phyloP scores from a whole-genome alignment of 2,113 vertebrate genomes.

The Larimichthys polyactis region DNA sequence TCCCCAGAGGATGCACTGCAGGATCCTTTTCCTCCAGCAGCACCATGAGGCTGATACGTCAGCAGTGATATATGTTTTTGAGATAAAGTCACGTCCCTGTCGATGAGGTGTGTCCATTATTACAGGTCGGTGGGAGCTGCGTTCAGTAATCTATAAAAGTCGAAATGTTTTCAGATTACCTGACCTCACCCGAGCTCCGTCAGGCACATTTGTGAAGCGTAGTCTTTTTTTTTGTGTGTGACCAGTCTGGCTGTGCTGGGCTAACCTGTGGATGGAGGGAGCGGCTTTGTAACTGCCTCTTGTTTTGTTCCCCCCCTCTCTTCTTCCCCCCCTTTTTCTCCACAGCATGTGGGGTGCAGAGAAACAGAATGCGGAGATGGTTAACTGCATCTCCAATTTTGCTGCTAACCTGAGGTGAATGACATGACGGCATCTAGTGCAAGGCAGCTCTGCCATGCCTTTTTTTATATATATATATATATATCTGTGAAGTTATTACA shows the following conservation, averaged over 20 bases:
- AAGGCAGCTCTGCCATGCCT: constrained; percentile 21
- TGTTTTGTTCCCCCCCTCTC: constrained; percentile 58
- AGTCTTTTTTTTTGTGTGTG: constrained; percentile 24
- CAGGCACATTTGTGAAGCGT: neutral
- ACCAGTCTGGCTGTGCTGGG: constrained; percentile 24
- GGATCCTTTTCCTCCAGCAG: too few species aligned
- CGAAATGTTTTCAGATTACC: neutral
- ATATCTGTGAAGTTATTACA: constrained; percentile 34
- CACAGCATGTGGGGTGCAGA: constrained; percentile 86
- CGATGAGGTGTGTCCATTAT: neutral
- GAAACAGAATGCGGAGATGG: constrained; percentile 85
- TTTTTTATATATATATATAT: neutral
- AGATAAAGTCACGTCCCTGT: neutral
- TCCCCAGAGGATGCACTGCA: too few species aligned
- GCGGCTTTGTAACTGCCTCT: constrained; percentile 66
- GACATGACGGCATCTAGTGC: constrained; percentile 45
- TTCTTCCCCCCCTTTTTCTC: constrained; percentile 66
- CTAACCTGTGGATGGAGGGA: constrained; percentile 45
- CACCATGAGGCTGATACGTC: too few species aligned
- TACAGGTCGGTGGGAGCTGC: neutral
- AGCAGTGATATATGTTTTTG: neutral
- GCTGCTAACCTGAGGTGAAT: constrained; percentile 87
- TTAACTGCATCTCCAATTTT: constrained; percentile 85
- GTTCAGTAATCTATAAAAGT: neutral
- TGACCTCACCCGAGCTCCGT: neutral